Conservation (phyloP, 2,113 vertebrate genomes). For the Leucopsar rothschildi region DNA sequence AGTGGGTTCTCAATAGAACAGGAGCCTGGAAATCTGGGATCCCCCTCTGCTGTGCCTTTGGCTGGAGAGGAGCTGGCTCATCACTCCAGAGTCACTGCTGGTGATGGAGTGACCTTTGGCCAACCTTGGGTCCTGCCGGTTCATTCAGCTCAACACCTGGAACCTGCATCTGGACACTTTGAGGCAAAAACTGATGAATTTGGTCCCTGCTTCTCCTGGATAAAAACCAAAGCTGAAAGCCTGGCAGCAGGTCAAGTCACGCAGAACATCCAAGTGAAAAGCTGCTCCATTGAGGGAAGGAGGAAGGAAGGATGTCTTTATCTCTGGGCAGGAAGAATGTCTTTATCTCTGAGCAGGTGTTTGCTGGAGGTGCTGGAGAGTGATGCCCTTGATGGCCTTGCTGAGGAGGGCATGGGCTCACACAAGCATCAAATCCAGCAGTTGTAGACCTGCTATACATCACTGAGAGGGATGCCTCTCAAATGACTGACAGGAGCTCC, state of each 20-base stretch:
- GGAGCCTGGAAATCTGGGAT: neutral
- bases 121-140: neutral
- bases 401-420: neutral
- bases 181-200: neutral
- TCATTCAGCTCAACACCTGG: conserved; percentile 18
- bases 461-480: neutral
- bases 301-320: neutral
- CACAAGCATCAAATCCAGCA: neutral
- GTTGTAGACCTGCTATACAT: neutral
- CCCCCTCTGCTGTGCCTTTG: neutral
- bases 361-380: neutral
- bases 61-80: neutral
- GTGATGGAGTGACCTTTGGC: neutral
- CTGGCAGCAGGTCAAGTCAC: conserved; percentile 23
- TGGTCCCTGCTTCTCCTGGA: conserved; percentile 23
- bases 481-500: neutral
- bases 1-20: neutral
- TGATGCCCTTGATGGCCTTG: neutral
- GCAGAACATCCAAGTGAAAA: neutral
- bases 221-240: conserved; percentile 5
- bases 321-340: neutral
- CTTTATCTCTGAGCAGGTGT: neutral
- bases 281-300: neutral
- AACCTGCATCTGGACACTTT: neutral
- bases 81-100: fast-evolving